Percentiles rank a stretch among this genome's conserved stretches.
Evolutionary conservation across 2,113 vertebrate species (phyloP).

Genomic region (Papio anubis): DNA sequence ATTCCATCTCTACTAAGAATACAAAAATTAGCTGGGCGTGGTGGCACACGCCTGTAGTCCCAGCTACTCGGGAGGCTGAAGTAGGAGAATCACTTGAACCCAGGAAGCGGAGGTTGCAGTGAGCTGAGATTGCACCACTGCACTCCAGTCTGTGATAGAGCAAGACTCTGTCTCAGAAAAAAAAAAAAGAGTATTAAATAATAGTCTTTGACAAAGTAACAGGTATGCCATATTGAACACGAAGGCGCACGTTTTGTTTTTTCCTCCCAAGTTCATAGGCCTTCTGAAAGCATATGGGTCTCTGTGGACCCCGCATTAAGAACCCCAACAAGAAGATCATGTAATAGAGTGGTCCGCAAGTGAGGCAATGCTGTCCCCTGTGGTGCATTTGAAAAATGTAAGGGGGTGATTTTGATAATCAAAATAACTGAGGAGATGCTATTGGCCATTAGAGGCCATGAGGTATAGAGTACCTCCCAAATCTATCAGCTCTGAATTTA

Average conservation of each 20-base stretch:
- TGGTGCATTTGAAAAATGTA: background rate
- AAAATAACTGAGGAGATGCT: background rate
- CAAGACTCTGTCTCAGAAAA: no score
- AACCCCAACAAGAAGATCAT: background rate
- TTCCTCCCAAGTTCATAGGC: background rate
- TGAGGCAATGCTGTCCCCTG: background rate
- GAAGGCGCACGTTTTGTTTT: background rate
- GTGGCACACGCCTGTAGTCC: no score
- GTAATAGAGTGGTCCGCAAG: background rate
- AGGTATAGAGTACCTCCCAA: background rate
- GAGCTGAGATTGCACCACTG: no score
- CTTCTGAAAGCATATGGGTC: background rate
- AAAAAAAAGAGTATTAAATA: background rate
- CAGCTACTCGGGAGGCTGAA: no score
- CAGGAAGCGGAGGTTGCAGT: no score
- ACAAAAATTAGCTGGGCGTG: no score
- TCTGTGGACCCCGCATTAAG: background rate
- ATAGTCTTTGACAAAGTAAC: background rate
- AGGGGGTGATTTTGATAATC: background rate
- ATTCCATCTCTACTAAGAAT: no score
- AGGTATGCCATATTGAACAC: background rate
- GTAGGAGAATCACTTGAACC: no score
- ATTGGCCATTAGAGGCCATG: background rate
- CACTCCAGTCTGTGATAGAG: no score
- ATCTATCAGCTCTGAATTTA: slow-evolving; percentile 19